These are phyloP conservation scores for Cerastoderma edule DNA, from an alignment of 2,888 invertebrate species.

Conservation along the genomic window DNA sequence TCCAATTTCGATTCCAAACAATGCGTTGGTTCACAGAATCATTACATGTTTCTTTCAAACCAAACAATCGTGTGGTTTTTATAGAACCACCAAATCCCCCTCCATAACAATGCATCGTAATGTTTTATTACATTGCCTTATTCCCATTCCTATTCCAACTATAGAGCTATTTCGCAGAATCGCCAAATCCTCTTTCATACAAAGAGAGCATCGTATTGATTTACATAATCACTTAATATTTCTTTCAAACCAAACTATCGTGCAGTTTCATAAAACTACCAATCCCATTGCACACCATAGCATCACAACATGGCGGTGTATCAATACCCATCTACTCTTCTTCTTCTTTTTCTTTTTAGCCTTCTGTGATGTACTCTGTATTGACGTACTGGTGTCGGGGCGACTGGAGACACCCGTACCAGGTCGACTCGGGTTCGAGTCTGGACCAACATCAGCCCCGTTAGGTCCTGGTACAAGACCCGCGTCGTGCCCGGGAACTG, in stretches of 20 bases:
- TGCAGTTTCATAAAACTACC: neutral
- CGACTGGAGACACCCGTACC: neutral
- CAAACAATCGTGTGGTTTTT: no score
- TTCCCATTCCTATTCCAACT: no score
- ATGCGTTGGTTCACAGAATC: no score
- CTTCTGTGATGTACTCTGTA: neutral
- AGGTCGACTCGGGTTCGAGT: neutral
- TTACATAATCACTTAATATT: neutral
- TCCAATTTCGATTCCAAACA: no score
- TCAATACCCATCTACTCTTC: neutral
- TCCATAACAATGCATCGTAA: no score
- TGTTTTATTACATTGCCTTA: no score
- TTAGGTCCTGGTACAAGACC: neutral
- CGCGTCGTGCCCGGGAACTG: no score
- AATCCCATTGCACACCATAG: neutral
- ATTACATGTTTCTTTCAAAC: no score
- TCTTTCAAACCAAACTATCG: neutral
- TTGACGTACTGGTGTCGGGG: neutral
- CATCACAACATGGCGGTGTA: neutral
- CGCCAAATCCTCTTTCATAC: no score
- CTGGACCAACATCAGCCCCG: neutral
- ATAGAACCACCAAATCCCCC: no score
- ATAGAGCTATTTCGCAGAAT: no score
- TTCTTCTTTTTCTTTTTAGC: neutral
- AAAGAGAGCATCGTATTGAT: neutral